Evolutionary conservation across 2,797 vertebrate genomes (phyloP).

Genomic region (Parauchenoglanis punctatus): DNA sequence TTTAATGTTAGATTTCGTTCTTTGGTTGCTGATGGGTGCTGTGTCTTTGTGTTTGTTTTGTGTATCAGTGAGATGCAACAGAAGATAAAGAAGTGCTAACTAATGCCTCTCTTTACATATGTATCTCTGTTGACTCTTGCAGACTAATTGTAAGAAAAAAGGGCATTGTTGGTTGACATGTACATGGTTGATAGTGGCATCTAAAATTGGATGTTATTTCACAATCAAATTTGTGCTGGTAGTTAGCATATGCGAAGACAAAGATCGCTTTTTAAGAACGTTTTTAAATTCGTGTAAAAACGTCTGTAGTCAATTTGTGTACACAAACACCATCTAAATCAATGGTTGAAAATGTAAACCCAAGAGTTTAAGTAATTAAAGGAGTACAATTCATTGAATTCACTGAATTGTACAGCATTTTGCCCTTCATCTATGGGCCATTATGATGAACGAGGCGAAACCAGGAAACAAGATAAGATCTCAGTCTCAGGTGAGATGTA

Average conservation of each 20-base stretch:
- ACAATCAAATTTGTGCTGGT: not conserved
- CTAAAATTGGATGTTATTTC: not conserved
- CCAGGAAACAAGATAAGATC: not conserved
- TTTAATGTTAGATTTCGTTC: not conserved
- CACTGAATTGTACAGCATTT: too few species aligned
- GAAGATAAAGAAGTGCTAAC: conserved; percentile 1
- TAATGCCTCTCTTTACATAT: not conserved
- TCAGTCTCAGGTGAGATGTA: conserved; percentile 12
- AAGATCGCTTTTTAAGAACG: not conserved
- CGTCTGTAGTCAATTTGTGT: not conserved
- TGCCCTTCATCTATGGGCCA: not conserved
- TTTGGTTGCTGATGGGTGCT: not conserved
- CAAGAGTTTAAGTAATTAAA: not conserved
- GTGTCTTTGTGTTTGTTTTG: not conserved
- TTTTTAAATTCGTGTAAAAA: not conserved
- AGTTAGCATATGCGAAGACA: not conserved
- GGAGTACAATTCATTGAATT: not conserved
- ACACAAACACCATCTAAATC: not conserved
- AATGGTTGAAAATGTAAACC: not conserved
- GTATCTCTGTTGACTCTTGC: not conserved
- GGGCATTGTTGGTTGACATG: not conserved
- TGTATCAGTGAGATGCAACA: not conserved
- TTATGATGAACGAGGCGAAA: not conserved
- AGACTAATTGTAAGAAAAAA: not conserved
- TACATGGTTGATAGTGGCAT: not conserved